Base-by-base conservation (phyloP, 2,888 invertebrate species). In the Pollenia amentaria region DNA sequence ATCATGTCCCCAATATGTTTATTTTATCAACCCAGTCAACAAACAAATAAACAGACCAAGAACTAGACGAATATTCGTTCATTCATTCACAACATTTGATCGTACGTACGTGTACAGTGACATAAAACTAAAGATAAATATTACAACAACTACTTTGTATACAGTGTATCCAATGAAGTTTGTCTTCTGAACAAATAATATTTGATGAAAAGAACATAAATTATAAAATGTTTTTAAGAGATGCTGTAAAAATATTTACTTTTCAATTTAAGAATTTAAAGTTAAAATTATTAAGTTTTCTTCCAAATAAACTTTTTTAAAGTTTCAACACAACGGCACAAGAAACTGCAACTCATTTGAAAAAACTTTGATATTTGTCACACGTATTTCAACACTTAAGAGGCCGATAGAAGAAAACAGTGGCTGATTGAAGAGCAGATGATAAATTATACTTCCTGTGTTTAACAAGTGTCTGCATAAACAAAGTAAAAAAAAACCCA, bases 201-300 rank as follows among this genome's bases (percentile, higher is more conserved):
- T 29, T 29, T 4, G 29, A 67, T 90, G 89, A 90, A 90, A 90
- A 91, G 89, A 91, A 91, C 16, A 91, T 89, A 90, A 91, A 91
- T 89, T 90, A 88, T 53, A 57, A 90, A 89, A 65, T 70, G 42
- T 76, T 76, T 76, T 53, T 72, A 62, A 21, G 72, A 84, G 76
- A 80, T 91, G 90, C 90, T 91, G 91, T 90, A 89, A 92, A 91
- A 92, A 92, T 92, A 92, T 92, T 92, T 90, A 90, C 91, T 90
- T 91, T 92, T 90, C 90, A 90, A 90, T 90, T 90, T 91, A 89
- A 91, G 92, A 92, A 92, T 92, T 92, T 91, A 90, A 92, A 92
- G 91, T 92, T 86, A 51, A 60, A 80, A 77, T 67, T 65, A 12
- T 77, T 18, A 55, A 38, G 40, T 79, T 75, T 62, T 75, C 38